A percentile compares a stretch with the other conserved stretches of the same genome.
These are phyloP conservation scores for Oncorhynchus masou DNA, from an alignment of 2,113 vertebrate species.

Conservation along the genomic window DNA sequence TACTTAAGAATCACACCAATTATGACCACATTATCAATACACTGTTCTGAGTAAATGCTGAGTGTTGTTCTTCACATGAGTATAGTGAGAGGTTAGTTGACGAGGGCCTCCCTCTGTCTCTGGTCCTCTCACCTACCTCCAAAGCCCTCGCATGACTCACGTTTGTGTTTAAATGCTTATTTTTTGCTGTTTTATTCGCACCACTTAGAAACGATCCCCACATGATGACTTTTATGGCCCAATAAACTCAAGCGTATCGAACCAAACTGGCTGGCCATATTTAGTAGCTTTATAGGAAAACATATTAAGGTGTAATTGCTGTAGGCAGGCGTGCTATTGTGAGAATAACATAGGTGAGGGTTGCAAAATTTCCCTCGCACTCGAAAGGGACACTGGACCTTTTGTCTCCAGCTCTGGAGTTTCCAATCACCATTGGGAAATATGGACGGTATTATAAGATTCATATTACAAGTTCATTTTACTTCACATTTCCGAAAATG, in stretches of 20 bases:
- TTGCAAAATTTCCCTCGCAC: conserved; percentile 39
- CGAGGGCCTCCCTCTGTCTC: conserved; percentile 27
- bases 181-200: conserved; percentile 67
- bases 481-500: conserved; percentile 72
- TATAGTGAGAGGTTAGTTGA: conserved; percentile 54
- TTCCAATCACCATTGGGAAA: conserved; percentile 62
- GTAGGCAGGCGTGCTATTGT: conserved; percentile 39
- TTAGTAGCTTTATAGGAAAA: conserved; percentile 73
- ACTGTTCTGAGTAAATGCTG: no score
- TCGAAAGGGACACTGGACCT: conserved; percentile 55
- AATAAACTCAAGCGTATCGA: conserved; percentile 72
- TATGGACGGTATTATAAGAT: conserved; percentile 56
- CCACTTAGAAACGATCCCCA: conserved; percentile 68
- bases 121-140: conserved; percentile 62
- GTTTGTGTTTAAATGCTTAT: conserved; percentile 46
- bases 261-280: conserved; percentile 67
- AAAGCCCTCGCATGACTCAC: conserved; percentile 52
- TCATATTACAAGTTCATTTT: conserved; percentile 67
- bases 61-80: conserved; percentile 33
- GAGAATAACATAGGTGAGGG: conserved; percentile 56
- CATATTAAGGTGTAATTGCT: conserved; percentile 69
- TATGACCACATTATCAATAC: conserved; percentile 46
- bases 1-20: no score
- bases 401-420: conserved; percentile 52
- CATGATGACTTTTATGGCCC: conserved; percentile 66